Evolutionary conservation across 2,888 invertebrate species (phyloP).

Genomic region (Drosophila birchii): DNA sequence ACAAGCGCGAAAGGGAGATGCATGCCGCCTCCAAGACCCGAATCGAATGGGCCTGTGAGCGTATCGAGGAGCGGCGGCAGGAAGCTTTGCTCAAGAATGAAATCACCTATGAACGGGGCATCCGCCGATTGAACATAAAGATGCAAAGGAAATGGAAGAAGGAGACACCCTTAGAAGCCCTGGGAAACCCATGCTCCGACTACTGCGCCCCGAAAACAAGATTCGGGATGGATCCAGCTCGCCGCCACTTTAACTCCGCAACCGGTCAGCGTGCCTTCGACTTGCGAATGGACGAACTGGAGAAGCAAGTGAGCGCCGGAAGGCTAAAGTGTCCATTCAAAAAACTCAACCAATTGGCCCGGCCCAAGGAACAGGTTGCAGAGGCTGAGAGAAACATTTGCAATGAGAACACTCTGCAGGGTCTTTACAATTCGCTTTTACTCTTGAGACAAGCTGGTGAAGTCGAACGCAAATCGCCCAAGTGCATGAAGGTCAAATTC

Average conservation of each 20-base stretch:
- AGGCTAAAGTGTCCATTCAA: conserved; percentile 75
- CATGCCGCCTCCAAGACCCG: conserved; percentile 82
- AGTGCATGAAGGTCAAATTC: conserved; percentile 65
- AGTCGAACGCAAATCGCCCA: conserved; percentile 57
- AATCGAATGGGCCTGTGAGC: conserved; percentile 85
- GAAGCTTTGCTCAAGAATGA: conserved; percentile 86
- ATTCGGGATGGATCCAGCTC: conserved; percentile 88
- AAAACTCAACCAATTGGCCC: conserved; percentile 79
- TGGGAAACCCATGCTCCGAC: conserved; percentile 87
- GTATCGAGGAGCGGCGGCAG: conserved; percentile 86
- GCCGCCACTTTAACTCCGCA: conserved; percentile 85
- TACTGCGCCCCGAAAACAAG: conserved; percentile 88
- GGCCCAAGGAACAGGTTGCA: conserved; percentile 72
- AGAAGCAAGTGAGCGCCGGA: conserved; percentile 71
- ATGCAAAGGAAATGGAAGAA: conserved; percentile 84
- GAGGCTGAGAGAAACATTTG: conserved; percentile 82
- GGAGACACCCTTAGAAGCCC: conserved; percentile 85
- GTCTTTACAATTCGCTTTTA: conserved; percentile 80
- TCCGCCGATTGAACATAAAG: conserved; percentile 85
- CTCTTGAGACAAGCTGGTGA: conserved; percentile 59
- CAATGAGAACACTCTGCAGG: conserved; percentile 78
- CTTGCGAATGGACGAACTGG: conserved; percentile 79
- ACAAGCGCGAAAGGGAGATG: conserved; percentile 85
- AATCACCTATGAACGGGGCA: conserved; percentile 81
- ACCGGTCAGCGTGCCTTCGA: conserved; percentile 73